These are phyloP conservation scores for Formica aserva DNA, from an alignment of 2,888 invertebrate species.

Conservation along the genomic window DNA sequence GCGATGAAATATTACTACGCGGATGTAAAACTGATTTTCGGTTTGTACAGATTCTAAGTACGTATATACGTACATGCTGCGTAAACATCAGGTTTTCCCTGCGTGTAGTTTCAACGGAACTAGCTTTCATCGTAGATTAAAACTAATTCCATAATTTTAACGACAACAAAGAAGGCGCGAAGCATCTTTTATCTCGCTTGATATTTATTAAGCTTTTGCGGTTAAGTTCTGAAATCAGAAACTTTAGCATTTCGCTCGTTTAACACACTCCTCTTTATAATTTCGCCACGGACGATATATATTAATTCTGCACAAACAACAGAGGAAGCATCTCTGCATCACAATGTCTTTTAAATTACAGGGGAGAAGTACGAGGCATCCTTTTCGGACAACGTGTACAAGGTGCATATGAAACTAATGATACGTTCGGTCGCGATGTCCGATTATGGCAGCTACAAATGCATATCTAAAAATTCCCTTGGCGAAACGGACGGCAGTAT, in stretches of 20 bases:
- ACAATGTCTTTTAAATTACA: conserved; percentile 67
- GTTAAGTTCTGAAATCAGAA: conserved; percentile 28
- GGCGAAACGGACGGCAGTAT: conserved; percentile 88
- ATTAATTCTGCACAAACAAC: conserved; percentile 7
- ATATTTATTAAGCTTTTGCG: conserved; percentile 45
- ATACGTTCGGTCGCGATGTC: conserved; percentile 85
- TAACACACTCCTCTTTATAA: neutral
- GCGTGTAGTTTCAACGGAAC: conserved; percentile 32
- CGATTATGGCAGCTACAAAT: conserved; percentile 87
- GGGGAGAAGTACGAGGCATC: conserved; percentile 86
- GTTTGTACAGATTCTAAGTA: neutral
- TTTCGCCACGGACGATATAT: neutral
- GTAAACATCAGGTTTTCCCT: conserved; percentile 4
- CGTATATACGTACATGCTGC: neutral
- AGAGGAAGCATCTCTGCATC: neutral
- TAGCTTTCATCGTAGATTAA: conserved; percentile 48
- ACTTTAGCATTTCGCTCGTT: conserved; percentile 3
- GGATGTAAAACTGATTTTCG: conserved; percentile 23
- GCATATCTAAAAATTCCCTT: conserved; percentile 87
- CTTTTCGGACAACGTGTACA: conserved; percentile 86
- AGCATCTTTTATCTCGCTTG: conserved; percentile 42
- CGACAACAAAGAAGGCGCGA: conserved; percentile 37
- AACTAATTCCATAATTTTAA: conserved; percentile 54
- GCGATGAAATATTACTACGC: neutral
- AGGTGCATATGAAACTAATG: conserved; percentile 87